Evolutionary conservation across 1,140 invertebrate genomes (phyloP).

Genomic region (Calliopsis andreniformis): DNA sequence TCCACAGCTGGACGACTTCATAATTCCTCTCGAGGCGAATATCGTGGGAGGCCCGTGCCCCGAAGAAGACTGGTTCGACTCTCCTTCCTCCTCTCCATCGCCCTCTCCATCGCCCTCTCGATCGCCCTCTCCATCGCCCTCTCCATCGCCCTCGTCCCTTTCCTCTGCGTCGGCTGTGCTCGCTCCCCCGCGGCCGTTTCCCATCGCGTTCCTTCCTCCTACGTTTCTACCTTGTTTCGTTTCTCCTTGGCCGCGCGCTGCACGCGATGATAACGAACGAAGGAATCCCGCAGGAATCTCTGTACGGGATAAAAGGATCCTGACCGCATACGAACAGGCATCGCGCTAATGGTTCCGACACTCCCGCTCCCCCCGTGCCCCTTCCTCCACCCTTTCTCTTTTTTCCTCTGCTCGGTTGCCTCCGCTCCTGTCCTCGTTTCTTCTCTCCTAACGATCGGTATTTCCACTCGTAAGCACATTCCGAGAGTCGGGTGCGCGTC

Average conservation of each 20-base stretch:
- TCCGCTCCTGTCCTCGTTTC: constrained; percentile 8
- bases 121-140: neutral
- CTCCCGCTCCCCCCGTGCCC: constrained; percentile 34
- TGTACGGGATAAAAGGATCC: constrained; percentile 74
- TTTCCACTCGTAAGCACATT: constrained; percentile 45
- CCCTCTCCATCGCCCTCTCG: neutral
- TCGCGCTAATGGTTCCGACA: constrained; percentile 80
- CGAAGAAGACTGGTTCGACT: constrained; percentile 60
- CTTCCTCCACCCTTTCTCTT: neutral
- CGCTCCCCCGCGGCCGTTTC: constrained; percentile 36
- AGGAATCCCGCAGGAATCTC: constrained; percentile 76
- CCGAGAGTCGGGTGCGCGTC: constrained; percentile 16
- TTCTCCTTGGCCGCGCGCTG: constrained; percentile 58
- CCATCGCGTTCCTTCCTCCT: constrained; percentile 57
- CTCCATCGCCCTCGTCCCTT: neutral
- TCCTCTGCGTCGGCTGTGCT: too few species aligned
- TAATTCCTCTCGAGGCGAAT: constrained; percentile 71
- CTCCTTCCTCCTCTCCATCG: constrained; percentile 15
- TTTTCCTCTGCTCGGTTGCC: constrained; percentile 4
- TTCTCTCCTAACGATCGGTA: constrained; percentile 39
- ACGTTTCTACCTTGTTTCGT: constrained; percentile 51
- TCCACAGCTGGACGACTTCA: constrained; percentile 73
- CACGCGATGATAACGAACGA: constrained; percentile 73
- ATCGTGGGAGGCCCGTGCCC: constrained; percentile 73
- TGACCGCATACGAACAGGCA: constrained; percentile 73